Evolutionary conservation across 2,113 vertebrate genomes (phyloP).

Genomic region (Eulemur macaco): DNA sequence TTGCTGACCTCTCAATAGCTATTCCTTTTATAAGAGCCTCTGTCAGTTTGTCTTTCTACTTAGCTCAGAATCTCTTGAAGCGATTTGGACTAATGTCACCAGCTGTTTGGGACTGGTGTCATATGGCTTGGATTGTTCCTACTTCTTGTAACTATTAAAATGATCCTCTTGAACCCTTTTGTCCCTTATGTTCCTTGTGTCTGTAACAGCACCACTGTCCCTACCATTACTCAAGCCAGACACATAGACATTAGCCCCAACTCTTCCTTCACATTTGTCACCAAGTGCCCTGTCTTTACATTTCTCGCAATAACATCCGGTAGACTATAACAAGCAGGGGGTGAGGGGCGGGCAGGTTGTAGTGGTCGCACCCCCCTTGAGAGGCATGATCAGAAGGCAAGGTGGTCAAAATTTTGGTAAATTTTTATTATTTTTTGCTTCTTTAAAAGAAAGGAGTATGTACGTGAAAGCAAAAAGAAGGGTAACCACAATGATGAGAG

Average conservation of each 20-base stretch:
- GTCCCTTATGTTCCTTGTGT: not conserved
- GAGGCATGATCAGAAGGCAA: too few species aligned
- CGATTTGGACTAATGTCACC: not conserved
- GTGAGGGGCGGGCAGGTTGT: too few species aligned
- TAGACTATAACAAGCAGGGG: not conserved
- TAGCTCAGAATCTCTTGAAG: not conserved
- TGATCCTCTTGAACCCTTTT: not conserved
- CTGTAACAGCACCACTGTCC: not conserved
- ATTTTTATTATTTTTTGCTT: slow-evolving; percentile 54
- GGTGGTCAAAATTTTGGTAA: slow-evolving; percentile 22
- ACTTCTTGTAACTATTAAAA: not conserved
- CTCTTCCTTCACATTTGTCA: not conserved
- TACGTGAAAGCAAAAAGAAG: not conserved
- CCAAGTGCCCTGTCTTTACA: not conserved
- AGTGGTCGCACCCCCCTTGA: too few species aligned
- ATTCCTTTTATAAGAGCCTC: not conserved
- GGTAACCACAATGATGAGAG: not conserved
- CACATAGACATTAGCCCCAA: not conserved
- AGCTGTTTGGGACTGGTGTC: not conserved
- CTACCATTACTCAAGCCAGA: not conserved
- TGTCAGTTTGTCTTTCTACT: not conserved
- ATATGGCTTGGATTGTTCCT: not conserved
- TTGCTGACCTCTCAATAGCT: not conserved
- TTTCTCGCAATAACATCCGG: not conserved
- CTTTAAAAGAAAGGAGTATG: slow-evolving; percentile 53